Conservation (phyloP, 2,113 vertebrate species). For the Engraulis encrasicolus region DNA sequence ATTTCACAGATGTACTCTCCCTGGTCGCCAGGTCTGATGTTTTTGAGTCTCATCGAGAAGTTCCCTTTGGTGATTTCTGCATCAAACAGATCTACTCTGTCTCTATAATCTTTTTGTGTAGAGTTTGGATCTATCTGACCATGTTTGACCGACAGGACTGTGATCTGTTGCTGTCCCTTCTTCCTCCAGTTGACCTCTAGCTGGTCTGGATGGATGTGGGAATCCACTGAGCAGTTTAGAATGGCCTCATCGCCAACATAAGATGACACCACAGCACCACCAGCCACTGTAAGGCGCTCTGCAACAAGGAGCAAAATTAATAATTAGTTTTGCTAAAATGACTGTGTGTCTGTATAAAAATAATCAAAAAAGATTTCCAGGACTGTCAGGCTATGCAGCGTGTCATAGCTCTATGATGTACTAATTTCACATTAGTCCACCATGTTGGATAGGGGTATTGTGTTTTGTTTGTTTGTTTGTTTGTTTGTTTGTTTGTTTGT, state of each 20-base stretch:
- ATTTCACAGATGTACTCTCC: slow-evolving; percentile 44
- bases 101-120: slow-evolving; percentile 23
- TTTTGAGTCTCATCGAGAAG: slow-evolving; percentile 44
- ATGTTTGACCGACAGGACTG: slow-evolving; percentile 33
- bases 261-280: neutral
- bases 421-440: no score
- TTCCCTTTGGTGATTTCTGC: slow-evolving; percentile 50
- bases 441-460: no score
- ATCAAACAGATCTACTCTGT: slow-evolving; percentile 40
- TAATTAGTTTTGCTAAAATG: no score
- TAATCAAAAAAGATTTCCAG: no score
- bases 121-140: neutral
- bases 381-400: no score
- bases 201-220: slow-evolving; percentile 1
- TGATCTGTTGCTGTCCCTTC: neutral
- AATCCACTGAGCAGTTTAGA: slow-evolving; percentile 47
- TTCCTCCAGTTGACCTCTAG: slow-evolving; percentile 45
- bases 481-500: no score
- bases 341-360: no score
- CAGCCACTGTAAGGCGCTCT: no score
- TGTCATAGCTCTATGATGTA: no score
- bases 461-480: no score
- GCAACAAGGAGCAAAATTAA: no score
- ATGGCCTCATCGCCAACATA: slow-evolving; percentile 33
- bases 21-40: slow-evolving; percentile 35